These are phyloP conservation scores for Aphelocoma californica DNA, from an alignment of 2,797 vertebrate species.

Conservation along the genomic window DNA sequence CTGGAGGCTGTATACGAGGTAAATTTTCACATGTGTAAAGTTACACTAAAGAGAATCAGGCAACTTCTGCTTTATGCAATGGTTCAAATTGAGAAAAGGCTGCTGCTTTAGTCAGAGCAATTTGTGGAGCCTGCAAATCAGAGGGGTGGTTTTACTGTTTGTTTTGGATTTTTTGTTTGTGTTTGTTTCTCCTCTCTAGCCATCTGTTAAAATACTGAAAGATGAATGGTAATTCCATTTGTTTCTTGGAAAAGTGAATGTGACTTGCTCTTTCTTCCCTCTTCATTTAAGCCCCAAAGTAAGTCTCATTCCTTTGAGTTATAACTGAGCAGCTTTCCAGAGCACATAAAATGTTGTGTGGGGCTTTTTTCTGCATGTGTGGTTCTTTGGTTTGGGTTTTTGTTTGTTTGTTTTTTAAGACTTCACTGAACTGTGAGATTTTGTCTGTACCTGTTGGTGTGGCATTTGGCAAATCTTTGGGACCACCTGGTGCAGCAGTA, in stretches of 20 bases:
- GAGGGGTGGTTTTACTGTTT: neutral
- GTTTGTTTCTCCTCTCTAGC: fast-evolving
- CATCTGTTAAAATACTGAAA: neutral
- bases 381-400: neutral
- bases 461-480: neutral
- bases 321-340: neutral
- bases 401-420: neutral
- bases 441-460: neutral
- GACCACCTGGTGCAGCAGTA: neutral
- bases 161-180: neutral
- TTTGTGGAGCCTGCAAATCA: neutral
- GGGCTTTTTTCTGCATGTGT: fast-evolving
- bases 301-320: neutral
- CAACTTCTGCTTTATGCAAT: neutral
- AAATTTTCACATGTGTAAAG: fast-evolving
- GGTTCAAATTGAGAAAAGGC: neutral
- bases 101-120: neutral
- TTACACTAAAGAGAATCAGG: neutral
- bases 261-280: neutral
- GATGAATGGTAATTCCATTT: neutral
- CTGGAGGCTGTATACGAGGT: no score
- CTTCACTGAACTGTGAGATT: neutral
- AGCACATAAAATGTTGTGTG: neutral
- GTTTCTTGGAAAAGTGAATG: neutral
- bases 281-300: neutral